phyloP scores from a whole-genome alignment of 2,888 invertebrate species.

The Pseudanteris insignis region DNA sequence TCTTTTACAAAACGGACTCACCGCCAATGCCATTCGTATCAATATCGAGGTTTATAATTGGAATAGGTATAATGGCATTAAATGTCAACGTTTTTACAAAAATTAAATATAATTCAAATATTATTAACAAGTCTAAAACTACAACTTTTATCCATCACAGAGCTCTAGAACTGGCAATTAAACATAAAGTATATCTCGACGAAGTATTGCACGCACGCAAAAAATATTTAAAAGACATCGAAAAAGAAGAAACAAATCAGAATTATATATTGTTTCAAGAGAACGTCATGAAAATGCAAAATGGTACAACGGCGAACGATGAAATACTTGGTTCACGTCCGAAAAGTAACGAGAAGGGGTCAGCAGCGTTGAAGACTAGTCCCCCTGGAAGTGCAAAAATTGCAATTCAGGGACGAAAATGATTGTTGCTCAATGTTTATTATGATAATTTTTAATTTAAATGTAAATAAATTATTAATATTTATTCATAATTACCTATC shows the following conservation, averaged over 20 bases:
- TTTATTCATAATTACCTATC: constrained; percentile 7
- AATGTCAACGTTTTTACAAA: too few species aligned
- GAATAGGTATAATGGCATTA: too few species aligned
- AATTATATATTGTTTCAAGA: constrained; percentile 67
- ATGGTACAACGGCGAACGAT: constrained; percentile 12
- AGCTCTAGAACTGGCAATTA: constrained; percentile 78
- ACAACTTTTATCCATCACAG: too few species aligned
- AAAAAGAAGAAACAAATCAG: constrained; percentile 70
- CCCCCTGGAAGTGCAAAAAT: constrained; percentile 44
- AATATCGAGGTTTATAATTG: constrained; percentile 79
- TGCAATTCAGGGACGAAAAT: constrained; percentile 3
- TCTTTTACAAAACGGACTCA: constrained; percentile 74
- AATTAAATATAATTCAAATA: too few species aligned
- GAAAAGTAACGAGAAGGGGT: constrained; percentile 20
- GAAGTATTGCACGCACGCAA: constrained; percentile 76
- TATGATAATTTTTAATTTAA: constrained; percentile 1
- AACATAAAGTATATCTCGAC: constrained; percentile 78
- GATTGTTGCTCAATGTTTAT: not conserved
- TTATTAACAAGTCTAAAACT: too few species aligned
- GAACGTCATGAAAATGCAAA: constrained; percentile 45
- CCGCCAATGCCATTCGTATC: constrained; percentile 76
- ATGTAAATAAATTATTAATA: not conserved
- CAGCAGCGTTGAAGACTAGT: constrained; percentile 17
- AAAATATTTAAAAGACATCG: constrained; percentile 72
- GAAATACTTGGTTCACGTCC: constrained; percentile 17